These are phyloP conservation scores for Chelon auratus DNA, from an alignment of 2,797 vertebrate genomes.

Conservation along the genomic window DNA sequence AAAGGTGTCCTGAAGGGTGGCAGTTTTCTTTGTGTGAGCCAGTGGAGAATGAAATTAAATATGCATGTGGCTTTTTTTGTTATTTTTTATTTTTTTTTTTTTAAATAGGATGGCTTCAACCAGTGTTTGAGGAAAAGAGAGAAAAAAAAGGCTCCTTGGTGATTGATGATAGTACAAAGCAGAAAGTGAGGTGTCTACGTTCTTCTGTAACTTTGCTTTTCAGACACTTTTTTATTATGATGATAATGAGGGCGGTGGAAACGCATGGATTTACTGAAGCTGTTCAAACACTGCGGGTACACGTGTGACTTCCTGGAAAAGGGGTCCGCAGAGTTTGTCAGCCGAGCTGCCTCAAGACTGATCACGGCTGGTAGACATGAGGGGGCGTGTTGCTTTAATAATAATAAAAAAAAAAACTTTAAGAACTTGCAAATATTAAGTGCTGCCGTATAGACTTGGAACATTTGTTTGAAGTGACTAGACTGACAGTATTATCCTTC, in stretches of 20 bases:
- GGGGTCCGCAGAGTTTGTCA: constrained; percentile 61
- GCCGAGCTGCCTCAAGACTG: constrained; percentile 52
- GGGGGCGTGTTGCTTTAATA: constrained; percentile 30
- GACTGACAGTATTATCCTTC: constrained; percentile 22
- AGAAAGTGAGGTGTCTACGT: constrained; percentile 76
- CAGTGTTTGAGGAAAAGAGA: constrained; percentile 59
- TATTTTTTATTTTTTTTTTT: constrained; percentile 35
- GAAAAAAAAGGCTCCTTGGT: constrained; percentile 54
- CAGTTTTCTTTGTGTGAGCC: constrained; percentile 81
- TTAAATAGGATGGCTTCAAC: constrained; percentile 67
- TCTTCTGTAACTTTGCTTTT: constrained; percentile 78
- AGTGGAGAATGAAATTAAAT: constrained; percentile 87
- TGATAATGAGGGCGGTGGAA: constrained; percentile 73
- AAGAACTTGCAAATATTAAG: constrained; percentile 33
- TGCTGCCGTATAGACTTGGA: constrained; percentile 24
- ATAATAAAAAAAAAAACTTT: constrained; percentile 30
- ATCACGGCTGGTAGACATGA: constrained; percentile 48
- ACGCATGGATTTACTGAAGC: constrained; percentile 66
- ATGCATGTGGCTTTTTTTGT: constrained; percentile 73
- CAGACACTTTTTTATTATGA: constrained; percentile 75
- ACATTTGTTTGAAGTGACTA: constrained; percentile 27
- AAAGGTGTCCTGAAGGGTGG: constrained; percentile 81
- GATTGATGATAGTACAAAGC: constrained; percentile 84
- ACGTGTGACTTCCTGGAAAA: constrained; percentile 46
- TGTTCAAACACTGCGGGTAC: constrained; percentile 61